Conservation (phyloP, 2,797 vertebrate genomes). For the Vireo griseus region DNA sequence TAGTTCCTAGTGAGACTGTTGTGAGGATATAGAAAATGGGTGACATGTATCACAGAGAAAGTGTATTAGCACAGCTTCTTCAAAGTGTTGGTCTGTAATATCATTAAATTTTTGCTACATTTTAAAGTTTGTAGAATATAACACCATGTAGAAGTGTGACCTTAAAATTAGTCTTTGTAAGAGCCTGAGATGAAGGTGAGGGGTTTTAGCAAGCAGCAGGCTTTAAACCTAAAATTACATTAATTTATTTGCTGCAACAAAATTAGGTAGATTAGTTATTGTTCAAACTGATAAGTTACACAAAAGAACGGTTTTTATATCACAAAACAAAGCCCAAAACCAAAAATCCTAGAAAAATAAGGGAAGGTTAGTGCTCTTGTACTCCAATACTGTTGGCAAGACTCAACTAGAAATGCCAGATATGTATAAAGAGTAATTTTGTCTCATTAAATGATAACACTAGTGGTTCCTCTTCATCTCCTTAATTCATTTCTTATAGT, state of each 20-base stretch:
- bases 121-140: slow-evolving; percentile 60
- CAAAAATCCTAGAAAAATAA: background rate
- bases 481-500: slow-evolving; percentile 96
- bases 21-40: slow-evolving; percentile 15
- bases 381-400: background rate
- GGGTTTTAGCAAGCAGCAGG: slow-evolving; percentile 42
- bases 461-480: slow-evolving; percentile 82
- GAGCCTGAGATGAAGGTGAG: slow-evolving; percentile 60
- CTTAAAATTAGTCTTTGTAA: slow-evolving; percentile 65
- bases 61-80: slow-evolving; percentile 4
- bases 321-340: background rate
- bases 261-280: slow-evolving; percentile 48
- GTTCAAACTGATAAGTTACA: background rate
- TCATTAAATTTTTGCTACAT: slow-evolving; percentile 55
- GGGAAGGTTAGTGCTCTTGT: background rate
- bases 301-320: background rate
- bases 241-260: slow-evolving; percentile 53
- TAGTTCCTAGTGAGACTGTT: background rate
- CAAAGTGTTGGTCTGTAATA: slow-evolving; percentile 46
- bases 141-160: slow-evolving; percentile 62
- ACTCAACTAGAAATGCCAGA: slow-evolving; percentile 69
- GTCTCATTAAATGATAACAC: slow-evolving; percentile 84
- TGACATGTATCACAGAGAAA: background rate
- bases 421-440: slow-evolving; percentile 82
- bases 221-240: slow-evolving; percentile 63